Percentiles rank a stretch among this genome's conserved stretches.
phyloP scores from a whole-genome alignment of 30 jellyfish, hydroid and myxozoan genomes.

The Nemopilema nomurai region DNA sequence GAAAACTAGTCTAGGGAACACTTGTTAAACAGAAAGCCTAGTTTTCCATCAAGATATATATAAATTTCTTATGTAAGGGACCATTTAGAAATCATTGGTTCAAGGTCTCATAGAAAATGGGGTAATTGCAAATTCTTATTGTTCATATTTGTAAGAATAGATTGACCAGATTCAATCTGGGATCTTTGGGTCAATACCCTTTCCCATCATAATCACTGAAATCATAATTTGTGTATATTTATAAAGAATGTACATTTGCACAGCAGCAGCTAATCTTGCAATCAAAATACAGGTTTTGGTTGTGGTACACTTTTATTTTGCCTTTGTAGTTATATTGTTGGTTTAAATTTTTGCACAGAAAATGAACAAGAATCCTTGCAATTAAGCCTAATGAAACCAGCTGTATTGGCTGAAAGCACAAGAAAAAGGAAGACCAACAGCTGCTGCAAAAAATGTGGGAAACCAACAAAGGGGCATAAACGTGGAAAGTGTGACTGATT shows the following conservation, averaged over 20 bases:
- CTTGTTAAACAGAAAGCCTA: neutral
- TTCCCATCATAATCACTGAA: neutral
- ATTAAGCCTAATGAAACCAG: conserved; percentile 5
- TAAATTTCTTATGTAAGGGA: neutral
- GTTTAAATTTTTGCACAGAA: conserved; percentile 8
- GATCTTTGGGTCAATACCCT: neutral
- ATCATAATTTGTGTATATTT: neutral
- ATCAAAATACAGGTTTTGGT: neutral
- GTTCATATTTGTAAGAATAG: neutral
- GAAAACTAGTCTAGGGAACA: no score
- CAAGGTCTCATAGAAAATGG: neutral
- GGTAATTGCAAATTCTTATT: neutral
- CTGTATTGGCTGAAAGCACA: conserved; percentile 8
- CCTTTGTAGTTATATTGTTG: neutral
- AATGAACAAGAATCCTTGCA: conserved; percentile 16
- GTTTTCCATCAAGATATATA: neutral
- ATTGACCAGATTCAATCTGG: neutral
- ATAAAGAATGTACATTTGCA: neutral
- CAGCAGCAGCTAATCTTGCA: neutral
- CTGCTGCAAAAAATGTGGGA: conserved; percentile 24
- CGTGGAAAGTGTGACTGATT: conserved; percentile 29
- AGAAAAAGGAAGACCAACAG: conserved; percentile 3
- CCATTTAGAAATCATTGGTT: neutral
- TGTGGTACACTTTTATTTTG: neutral
- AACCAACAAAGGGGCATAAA: conserved; percentile 22